Percentiles rank a stretch among this genome's conserved stretches.
phyloP scores from a whole-genome alignment of 1,140 invertebrate genomes.

The Sycophaga agraensis region DNA sequence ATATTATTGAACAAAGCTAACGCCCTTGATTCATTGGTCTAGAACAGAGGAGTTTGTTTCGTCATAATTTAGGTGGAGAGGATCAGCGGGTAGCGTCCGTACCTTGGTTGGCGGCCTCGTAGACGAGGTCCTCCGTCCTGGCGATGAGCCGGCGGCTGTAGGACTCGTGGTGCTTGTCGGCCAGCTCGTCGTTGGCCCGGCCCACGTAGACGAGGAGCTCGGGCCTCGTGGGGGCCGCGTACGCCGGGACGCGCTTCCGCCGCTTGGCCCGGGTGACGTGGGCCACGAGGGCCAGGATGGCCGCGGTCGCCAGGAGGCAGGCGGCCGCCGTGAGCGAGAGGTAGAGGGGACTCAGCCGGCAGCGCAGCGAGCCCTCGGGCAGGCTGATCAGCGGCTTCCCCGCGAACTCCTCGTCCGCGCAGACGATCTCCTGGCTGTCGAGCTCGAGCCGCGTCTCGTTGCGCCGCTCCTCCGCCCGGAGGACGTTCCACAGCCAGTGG shows the following conservation, averaged over 20 bases:
- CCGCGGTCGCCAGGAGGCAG: constrained; percentile 45
- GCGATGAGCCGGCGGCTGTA: constrained; percentile 47
- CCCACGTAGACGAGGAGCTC: constrained; percentile 55
- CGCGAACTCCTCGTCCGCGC: constrained; percentile 49
- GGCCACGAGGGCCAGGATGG: constrained; percentile 45
- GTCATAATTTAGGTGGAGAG: too few relatives aligned
- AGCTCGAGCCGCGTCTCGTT: constrained; percentile 43
- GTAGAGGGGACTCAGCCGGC: constrained; percentile 48
- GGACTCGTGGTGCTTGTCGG: constrained; percentile 48
- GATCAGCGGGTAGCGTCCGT: background rate
- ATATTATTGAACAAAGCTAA: background rate
- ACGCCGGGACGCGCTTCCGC: constrained; percentile 44
- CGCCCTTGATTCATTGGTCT: too few relatives aligned
- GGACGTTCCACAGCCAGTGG: constrained; percentile 80
- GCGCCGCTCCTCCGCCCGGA: constrained; percentile 52
- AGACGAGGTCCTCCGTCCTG: constrained; percentile 45
- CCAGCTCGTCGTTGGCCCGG: constrained; percentile 40
- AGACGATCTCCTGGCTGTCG: constrained; percentile 49
- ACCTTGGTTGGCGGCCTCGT: constrained; percentile 40
- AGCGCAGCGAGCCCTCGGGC: constrained; percentile 47
- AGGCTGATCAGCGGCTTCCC: constrained; percentile 45
- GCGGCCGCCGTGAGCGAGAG: constrained; percentile 43
- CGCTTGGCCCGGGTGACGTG: constrained; percentile 44
- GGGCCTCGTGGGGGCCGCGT: constrained; percentile 47
- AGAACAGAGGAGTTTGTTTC: too few relatives aligned